These are phyloP conservation scores for Margarornis squamiger DNA, from an alignment of 2,797 vertebrate genomes.

Conservation along the genomic window DNA sequence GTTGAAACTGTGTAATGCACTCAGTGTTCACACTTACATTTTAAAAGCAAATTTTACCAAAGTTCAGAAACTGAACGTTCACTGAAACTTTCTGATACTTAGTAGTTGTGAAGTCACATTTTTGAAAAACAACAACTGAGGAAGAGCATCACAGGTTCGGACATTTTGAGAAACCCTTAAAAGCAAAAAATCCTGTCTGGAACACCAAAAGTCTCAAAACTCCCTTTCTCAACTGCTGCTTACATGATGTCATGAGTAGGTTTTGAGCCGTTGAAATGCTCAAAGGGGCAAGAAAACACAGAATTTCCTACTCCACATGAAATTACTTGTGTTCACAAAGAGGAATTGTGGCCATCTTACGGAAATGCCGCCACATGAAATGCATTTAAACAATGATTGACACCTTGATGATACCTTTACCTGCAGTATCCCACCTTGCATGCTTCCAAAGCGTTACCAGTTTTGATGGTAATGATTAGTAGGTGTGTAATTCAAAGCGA, in stretches of 20 bases:
- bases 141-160: neutral
- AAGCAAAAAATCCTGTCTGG: neutral
- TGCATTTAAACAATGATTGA: neutral
- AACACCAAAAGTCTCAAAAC: neutral
- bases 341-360: neutral
- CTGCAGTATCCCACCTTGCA: neutral
- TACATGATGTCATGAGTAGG: neutral
- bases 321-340: neutral
- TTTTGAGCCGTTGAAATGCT: neutral
- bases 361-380: neutral
- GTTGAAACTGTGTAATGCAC: fast-evolving
- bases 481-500: neutral
- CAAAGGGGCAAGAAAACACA: neutral
- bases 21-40: neutral
- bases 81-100: neutral
- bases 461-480: neutral
- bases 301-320: neutral
- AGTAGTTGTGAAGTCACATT: neutral
- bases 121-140: neutral
- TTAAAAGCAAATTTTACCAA: neutral
- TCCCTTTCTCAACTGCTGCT: neutral
- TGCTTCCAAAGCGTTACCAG: neutral
- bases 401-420: neutral
- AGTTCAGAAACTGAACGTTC: neutral
- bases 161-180: neutral